Percentiles rank a stretch among this genome's conserved stretches.
Conservation (phyloP, 2,113 vertebrate species). For the Leptocoma aspasia region DNA sequence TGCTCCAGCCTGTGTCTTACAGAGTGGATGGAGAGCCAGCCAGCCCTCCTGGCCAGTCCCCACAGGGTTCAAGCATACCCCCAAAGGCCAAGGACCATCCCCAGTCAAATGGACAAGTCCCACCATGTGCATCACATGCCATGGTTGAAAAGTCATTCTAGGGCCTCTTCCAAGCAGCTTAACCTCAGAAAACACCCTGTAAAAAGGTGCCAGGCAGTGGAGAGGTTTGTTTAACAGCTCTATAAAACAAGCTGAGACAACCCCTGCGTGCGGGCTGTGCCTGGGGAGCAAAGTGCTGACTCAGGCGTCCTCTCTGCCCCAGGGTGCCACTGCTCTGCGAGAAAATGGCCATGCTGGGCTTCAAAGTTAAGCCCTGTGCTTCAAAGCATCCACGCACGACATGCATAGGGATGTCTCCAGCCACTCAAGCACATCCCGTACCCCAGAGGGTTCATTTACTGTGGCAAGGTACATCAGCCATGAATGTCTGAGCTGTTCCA, state of each 20-base stretch:
- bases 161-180: not conserved
- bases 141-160: not conserved
- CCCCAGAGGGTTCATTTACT: not conserved
- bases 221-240: not conserved
- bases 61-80: not conserved
- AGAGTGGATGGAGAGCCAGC: not conserved
- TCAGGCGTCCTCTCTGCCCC: not conserved
- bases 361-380: not conserved
- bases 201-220: not conserved
- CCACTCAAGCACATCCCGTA: not conserved
- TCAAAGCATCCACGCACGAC: not conserved
- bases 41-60: not conserved
- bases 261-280: accelerated
- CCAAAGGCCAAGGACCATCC: not conserved
- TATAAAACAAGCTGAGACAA: constrained; percentile 32
- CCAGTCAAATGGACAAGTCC: not conserved
- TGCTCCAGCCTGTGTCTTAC: not conserved
- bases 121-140: accelerated
- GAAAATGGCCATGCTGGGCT: not conserved
- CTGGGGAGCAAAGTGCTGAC: not conserved
- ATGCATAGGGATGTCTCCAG: not conserved
- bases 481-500: not conserved
- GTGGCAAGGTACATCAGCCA: not conserved
- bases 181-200: not conserved
- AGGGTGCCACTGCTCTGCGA: not conserved